Evolutionary conservation across 2,113 vertebrate genomes (phyloP).

Genomic region (Cyanoliseus patagonus): DNA sequence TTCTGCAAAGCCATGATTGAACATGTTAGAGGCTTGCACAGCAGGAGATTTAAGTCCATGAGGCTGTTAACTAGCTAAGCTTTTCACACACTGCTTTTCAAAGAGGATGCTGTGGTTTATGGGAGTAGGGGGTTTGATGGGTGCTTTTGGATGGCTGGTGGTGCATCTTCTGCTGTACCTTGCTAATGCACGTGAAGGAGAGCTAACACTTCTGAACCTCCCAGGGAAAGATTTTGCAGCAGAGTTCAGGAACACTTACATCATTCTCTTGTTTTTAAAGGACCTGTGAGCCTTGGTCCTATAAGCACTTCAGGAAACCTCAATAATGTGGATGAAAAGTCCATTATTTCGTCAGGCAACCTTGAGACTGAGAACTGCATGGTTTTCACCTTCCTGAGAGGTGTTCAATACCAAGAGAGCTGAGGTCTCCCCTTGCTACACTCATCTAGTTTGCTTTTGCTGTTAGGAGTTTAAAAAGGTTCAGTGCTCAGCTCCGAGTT

Average conservation of each 20-base stretch:
- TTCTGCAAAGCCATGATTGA: neutral
- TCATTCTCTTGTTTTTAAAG: neutral
- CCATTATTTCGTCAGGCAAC: neutral
- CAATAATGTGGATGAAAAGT: neutral
- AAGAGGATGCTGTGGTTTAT: neutral
- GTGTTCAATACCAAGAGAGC: neutral
- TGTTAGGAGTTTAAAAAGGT: neutral
- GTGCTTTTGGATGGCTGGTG: neutral
- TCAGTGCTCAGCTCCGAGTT: neutral
- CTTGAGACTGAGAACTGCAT: neutral
- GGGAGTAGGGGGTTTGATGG: neutral
- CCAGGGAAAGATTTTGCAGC: neutral
- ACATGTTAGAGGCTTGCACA: neutral
- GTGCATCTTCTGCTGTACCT: neutral
- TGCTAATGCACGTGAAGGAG: rapidly evolving
- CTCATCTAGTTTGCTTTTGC: neutral
- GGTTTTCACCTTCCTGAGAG: neutral
- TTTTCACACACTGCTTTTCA: neutral
- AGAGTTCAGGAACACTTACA: neutral
- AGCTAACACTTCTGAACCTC: neutral
- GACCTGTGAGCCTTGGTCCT: neutral
- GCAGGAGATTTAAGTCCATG: neutral
- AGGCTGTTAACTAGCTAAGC: neutral
- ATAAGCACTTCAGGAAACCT: neutral
- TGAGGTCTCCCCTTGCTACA: neutral